Evolutionary conservation across 2,113 vertebrate genomes (phyloP).

Genomic region (Machaerirhynchus nigripectus): DNA sequence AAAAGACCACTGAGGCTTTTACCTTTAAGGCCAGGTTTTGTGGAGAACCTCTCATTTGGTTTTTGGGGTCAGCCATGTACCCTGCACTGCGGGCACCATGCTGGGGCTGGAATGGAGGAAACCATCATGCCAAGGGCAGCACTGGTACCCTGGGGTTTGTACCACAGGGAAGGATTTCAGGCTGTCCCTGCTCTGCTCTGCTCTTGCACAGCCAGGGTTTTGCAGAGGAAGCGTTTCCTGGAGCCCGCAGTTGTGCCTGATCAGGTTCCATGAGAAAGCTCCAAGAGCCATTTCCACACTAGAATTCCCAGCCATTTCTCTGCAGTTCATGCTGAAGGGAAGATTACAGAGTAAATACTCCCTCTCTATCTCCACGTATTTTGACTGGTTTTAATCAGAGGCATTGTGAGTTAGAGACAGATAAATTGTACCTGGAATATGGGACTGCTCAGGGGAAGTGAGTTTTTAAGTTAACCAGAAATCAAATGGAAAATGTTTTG

Average conservation of each 20-base stretch:
- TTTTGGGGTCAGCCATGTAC: neutral
- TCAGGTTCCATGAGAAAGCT: neutral
- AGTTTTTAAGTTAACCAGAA: neutral
- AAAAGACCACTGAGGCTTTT: neutral
- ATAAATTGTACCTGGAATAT: neutral
- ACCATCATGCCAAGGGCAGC: neutral
- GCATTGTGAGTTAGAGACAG: neutral
- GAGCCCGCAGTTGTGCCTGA: neutral
- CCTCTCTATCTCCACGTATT: rapidly evolving
- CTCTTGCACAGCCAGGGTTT: neutral
- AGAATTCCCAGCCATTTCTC: neutral
- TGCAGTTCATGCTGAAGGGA: neutral
- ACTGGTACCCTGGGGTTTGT: neutral
- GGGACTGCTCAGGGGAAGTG: neutral
- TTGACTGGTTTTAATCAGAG: neutral
- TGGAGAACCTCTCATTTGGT: neutral
- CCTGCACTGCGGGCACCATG: neutral
- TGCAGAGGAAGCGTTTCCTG: neutral
- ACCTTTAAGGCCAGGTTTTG: neutral
- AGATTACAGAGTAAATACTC: neutral
- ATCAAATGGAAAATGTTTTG: neutral
- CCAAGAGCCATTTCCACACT: neutral
- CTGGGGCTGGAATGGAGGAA: neutral
- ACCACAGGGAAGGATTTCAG: neutral
- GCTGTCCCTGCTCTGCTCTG: neutral